These are phyloP conservation scores for Vanessa tameamea DNA, from an alignment of 1,140 invertebrate species.

Conservation along the genomic window DNA sequence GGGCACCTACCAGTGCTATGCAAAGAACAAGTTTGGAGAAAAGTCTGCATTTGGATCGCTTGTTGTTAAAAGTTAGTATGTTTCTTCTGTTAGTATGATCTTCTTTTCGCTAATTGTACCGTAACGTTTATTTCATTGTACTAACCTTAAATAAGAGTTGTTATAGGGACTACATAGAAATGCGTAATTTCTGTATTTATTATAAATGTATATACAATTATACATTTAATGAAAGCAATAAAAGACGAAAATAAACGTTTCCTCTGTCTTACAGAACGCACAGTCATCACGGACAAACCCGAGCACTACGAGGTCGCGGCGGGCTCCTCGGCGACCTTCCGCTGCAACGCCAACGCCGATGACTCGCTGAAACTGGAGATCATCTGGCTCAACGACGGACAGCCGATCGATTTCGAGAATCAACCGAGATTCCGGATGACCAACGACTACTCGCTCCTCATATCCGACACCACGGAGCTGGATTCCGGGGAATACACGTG, in stretches of 20 bases:
- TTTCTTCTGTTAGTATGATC: neutral
- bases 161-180: too few relatives aligned
- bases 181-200: too few relatives aligned
- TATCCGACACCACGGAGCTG: slow-evolving; percentile 95
- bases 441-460: slow-evolving; percentile 95
- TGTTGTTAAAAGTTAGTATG: slow-evolving; percentile 88
- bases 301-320: slow-evolving; percentile 95
- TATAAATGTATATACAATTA: too few relatives aligned
- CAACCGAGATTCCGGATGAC: slow-evolving; percentile 91
- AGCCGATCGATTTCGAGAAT: slow-evolving; percentile 92
- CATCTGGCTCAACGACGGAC: slow-evolving; percentile 92
- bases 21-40: slow-evolving; percentile 95
- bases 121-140: too few relatives aligned
- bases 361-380: slow-evolving; percentile 89
- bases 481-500: slow-evolving; percentile 98
- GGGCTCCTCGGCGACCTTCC: slow-evolving; percentile 93
- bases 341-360: slow-evolving; percentile 95
- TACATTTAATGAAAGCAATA: too few relatives aligned
- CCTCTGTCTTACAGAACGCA: slow-evolving; percentile 82
- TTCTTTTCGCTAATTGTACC: neutral
- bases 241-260: too few relatives aligned
- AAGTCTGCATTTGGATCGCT: slow-evolving; percentile 88
- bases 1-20: slow-evolving; percentile 95
- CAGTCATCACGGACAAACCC: slow-evolving; percentile 91
- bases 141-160: too few relatives aligned